Evolutionary conservation across 1,140 invertebrate species (phyloP).

Genomic region (Philopotamus ludificatus): DNA sequence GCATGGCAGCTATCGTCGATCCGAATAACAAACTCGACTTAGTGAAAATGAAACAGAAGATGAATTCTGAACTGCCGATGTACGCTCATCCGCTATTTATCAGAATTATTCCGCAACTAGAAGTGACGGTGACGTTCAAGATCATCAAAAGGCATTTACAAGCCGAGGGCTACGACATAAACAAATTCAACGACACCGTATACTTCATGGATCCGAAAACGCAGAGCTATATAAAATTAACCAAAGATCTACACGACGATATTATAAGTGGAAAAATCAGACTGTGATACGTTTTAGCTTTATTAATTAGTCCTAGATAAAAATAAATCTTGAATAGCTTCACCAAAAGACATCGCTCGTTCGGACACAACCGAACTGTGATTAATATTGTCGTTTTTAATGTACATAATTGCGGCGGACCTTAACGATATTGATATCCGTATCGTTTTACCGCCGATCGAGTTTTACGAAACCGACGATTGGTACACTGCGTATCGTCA

Average conservation of each 20-base stretch:
- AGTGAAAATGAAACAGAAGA: slow-evolving; percentile 59
- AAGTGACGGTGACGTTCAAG: slow-evolving; percentile 90
- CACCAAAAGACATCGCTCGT: no score
- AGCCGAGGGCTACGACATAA: slow-evolving; percentile 72
- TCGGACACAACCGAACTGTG: no score
- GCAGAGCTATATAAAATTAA: slow-evolving; percentile 66
- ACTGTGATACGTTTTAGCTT: slow-evolving; percentile 58
- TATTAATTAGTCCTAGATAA: no score
- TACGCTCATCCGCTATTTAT: slow-evolving; percentile 90
- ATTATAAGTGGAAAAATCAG: slow-evolving; percentile 61
- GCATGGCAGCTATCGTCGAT: slow-evolving; percentile 70
- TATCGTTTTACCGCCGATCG: no score
- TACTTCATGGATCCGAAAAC: slow-evolving; percentile 70
- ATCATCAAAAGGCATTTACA: slow-evolving; percentile 83
- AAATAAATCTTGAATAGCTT: no score
- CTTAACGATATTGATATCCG: no score
- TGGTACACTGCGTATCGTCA: no score
- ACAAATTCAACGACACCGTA: slow-evolving; percentile 65
- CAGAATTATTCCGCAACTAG: slow-evolving; percentile 74
- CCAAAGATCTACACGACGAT: slow-evolving; percentile 64
- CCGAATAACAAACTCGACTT: slow-evolving; percentile 45
- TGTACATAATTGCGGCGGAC: no score
- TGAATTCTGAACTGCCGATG: slow-evolving; percentile 70
- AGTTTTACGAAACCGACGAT: no score
- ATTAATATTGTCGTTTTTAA: no score